phyloP scores from a whole-genome alignment of 2,797 vertebrate genomes.

The Oreonectes daqikongensis region DNA sequence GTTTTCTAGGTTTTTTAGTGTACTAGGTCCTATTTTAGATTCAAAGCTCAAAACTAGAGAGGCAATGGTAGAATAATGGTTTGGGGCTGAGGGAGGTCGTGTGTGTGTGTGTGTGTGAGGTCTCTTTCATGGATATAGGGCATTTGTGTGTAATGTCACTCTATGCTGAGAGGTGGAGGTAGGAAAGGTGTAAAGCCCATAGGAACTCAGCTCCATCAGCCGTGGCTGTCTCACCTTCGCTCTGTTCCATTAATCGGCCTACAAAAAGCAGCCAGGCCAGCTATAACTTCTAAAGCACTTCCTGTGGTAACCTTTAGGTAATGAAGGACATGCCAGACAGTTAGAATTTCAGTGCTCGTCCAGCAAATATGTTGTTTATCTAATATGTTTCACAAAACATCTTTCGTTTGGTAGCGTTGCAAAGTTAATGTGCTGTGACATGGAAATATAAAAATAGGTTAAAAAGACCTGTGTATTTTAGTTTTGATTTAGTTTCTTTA shows the following conservation, averaged over 20 bases:
- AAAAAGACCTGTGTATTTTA: too few species aligned
- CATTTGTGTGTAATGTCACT: constrained; percentile 74
- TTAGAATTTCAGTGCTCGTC: not conserved
- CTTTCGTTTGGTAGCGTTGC: not conserved
- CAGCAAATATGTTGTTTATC: not conserved
- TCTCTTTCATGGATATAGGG: constrained; percentile 69
- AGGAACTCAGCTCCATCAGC: constrained; percentile 44
- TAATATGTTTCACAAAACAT: not conserved
- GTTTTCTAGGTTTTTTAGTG: too few species aligned
- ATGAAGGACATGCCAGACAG: constrained; percentile 18
- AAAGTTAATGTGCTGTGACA: not conserved
- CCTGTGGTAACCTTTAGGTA: constrained; percentile 13
- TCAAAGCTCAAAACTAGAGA: constrained; percentile 20
- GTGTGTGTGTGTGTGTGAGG: not conserved
- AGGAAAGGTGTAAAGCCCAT: constrained; percentile 49
- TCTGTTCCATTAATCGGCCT: constrained; percentile 31
- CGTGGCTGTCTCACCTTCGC: constrained; percentile 5
- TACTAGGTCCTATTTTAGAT: too few species aligned
- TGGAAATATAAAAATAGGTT: not conserved
- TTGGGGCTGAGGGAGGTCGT: constrained; percentile 54
- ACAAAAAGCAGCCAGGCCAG: constrained; percentile 8
- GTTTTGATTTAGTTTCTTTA: too few species aligned
- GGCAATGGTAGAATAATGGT: constrained; percentile 39
- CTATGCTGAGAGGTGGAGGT: constrained; percentile 47
- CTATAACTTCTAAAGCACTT: constrained; percentile 18